Conservation (phyloP, 2,888 invertebrate genomes). For the Cheilosia urbana region DNA sequence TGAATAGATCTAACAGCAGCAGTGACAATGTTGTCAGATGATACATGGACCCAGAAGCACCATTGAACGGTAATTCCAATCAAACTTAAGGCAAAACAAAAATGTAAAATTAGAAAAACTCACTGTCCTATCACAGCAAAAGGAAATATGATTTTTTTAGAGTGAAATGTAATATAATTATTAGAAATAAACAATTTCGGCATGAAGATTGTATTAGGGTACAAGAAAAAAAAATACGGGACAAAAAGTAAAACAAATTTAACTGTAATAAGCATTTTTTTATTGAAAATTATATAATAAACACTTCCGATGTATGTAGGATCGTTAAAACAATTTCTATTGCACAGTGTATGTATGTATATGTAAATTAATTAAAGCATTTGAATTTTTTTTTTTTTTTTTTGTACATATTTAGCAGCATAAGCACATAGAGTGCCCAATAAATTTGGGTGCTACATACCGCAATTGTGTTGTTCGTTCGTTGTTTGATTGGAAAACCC, state of each 20-base stretch:
- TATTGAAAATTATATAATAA: slow-evolving; percentile 45
- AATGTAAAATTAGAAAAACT: slow-evolving; percentile 27
- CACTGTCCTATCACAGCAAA: slow-evolving; percentile 40
- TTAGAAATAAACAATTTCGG: slow-evolving; percentile 57
- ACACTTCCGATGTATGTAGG: slow-evolving; percentile 51
- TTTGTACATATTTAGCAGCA: slow-evolving; percentile 40
- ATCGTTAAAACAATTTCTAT: slow-evolving; percentile 41
- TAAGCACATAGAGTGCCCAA: slow-evolving; percentile 3
- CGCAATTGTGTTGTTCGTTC: neutral
- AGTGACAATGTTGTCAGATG: slow-evolving; percentile 56
- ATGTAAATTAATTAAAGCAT: slow-evolving; percentile 20
- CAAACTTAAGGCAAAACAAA: slow-evolving; percentile 33
- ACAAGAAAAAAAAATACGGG: slow-evolving; percentile 7
- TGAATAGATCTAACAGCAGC: slow-evolving; percentile 34
- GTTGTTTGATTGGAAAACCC: neutral
- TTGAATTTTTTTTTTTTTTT: slow-evolving; percentile 24
- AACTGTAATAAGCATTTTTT: slow-evolving; percentile 27
- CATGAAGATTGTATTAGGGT: slow-evolving; percentile 56
- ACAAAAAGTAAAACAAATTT: neutral
- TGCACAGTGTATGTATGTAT: slow-evolving; percentile 39
- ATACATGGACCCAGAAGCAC: slow-evolving; percentile 51
- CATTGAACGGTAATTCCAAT: slow-evolving; percentile 36
- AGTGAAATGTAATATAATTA: slow-evolving; percentile 65
- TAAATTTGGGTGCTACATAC: neutral
- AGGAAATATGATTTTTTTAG: slow-evolving; percentile 36